Base-by-base conservation (phyloP, 2,888 invertebrate species). In the Ochropacha duplaris region DNA sequence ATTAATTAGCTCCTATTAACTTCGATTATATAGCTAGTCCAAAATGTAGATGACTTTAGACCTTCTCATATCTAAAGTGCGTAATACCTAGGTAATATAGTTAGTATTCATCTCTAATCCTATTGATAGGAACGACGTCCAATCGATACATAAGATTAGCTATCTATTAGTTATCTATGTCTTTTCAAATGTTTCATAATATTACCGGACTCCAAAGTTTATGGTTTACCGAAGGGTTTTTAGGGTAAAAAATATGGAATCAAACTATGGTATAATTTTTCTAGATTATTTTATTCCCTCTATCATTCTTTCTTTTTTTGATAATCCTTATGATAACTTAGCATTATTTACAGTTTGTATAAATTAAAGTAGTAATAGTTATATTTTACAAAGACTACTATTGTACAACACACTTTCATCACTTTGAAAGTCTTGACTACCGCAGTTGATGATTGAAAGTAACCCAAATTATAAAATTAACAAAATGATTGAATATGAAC, bases 271-370 rank as follows among this genome's bases (percentile, higher is more conserved):
- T 78, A 56, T 72, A 74, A 72, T 71, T 77, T 79, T 81, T 88
- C 80, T 80, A 80, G 84, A 89, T 88, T 84, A 87, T 90, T 84
- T 90, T 88, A 91, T 90, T 91, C 87, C 87, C 86, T 89, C 90
- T 90, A 89, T 91, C 89, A 83, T 85, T 88, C 86, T 84, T 90
- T 86, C 85, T 87, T 89, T 89, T n/a, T 90, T 89, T 87, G 82
- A 89, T 90, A 87, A 83, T 85, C 75, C 88, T 91, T 90, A 88
- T 72, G 72, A 86, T 88, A 90, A 81, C 91, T 90, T 90, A 91
- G 79, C 84, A 70, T 80, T 92, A 92, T 92, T 88, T 92, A 92
- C 92, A 92, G 84, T 88, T 90, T 88, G 87, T 90, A 92, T 92
- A 92, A 92, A 90, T 92, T 90, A 92, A 87, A 83, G 83, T 86